Evolutionary conservation across 2,797 vertebrate species (phyloP).

Genomic region (Hemitrygon akajei): DNA sequence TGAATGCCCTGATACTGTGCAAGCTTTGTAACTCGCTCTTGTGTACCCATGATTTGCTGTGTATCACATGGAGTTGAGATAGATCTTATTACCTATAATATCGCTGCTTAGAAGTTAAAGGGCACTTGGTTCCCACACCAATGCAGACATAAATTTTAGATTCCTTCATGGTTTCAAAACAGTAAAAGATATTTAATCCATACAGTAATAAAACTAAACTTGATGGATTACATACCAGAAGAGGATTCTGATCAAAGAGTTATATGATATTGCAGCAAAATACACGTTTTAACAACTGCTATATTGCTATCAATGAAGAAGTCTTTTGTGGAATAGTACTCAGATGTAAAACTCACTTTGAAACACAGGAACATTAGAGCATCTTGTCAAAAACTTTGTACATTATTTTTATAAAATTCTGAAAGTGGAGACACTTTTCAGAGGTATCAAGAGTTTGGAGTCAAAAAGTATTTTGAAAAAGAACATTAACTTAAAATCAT

Average conservation of each 20-base stretch:
- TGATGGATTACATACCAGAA: constrained; percentile 33
- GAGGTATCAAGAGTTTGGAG: background rate
- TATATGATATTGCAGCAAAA: background rate
- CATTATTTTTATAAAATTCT: background rate
- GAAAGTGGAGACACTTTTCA: background rate
- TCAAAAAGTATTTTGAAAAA: background rate
- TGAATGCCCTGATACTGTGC: constrained; percentile 23
- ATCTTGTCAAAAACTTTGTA: background rate
- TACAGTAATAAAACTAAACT: constrained; percentile 36
- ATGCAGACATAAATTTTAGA: constrained; percentile 34
- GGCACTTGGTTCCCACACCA: constrained; percentile 37
- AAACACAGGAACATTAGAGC: background rate
- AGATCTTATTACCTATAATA: constrained; percentile 38
- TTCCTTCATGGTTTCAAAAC: constrained; percentile 35
- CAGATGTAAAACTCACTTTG: constrained; percentile 13
- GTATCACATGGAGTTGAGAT: constrained; percentile 31
- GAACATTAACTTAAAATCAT: too few species aligned
- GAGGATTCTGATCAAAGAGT: constrained; percentile 33
- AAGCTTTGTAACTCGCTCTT: constrained; percentile 29
- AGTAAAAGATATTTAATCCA: constrained; percentile 36
- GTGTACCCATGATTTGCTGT: constrained; percentile 23
- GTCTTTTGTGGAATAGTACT: background rate
- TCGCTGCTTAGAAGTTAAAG: constrained; percentile 34
- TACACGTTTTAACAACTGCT: background rate
- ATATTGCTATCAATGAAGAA: background rate